phyloP scores from a whole-genome alignment of 1,140 invertebrate species.

The Ladona fulva region DNA sequence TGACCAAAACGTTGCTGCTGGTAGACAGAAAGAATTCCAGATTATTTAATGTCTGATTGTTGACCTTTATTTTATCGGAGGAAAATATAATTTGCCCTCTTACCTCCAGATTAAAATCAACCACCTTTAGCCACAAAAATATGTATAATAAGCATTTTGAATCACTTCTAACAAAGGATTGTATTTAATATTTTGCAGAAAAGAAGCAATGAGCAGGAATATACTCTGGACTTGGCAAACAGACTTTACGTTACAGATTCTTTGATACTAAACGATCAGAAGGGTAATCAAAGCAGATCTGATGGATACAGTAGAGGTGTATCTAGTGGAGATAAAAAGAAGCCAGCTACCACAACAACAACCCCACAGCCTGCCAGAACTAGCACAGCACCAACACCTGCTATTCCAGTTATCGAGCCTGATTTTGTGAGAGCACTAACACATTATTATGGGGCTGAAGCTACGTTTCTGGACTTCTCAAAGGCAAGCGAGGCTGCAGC shows the following conservation, averaged over 20 bases:
- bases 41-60: no score
- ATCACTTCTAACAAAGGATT: no score
- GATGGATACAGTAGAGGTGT: background rate
- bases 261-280: background rate
- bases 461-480: slow-evolving; percentile 46
- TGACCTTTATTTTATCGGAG: no score
- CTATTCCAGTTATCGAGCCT: background rate
- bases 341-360: background rate
- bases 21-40: no score
- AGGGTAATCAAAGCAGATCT: background rate
- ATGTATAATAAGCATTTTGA: no score
- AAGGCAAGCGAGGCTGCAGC: slow-evolving; percentile 40
- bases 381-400: background rate
- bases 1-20: no score
- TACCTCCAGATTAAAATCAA: no score
- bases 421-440: background rate
- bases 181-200: background rate
- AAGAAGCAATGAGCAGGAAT: background rate
- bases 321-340: background rate
- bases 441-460: background rate
- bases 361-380: background rate
- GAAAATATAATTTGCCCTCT: no score
- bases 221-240: background rate
- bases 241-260: background rate
- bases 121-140: no score